Base-by-base conservation (phyloP, 1,140 invertebrate genomes). In the Lineus longissimus region DNA sequence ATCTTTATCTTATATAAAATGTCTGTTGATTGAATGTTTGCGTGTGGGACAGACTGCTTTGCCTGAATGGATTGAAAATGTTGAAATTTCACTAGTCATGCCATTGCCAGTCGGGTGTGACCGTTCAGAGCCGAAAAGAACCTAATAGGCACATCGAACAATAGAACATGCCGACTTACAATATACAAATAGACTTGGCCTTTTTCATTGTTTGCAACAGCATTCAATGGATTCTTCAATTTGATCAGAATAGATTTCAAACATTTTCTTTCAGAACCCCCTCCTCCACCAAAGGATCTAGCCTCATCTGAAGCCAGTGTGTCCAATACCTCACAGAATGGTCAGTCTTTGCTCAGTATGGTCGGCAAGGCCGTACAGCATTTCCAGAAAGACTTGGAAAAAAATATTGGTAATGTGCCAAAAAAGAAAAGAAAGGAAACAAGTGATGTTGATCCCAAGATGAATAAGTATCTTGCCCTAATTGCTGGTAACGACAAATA, bases 331-430 rank as follows among this genome's bases (percentile, higher is more conserved):
- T 1, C 19, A 23, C 17, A 59, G 29, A 36, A 36, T 36, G 41
- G 58, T 11, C 17, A 27, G 40, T 43, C 58, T 2, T 41, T 63
- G 62, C 62, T 63, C n/a, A 55, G 55, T 22, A 63, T 63, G 62
- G 36, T 63, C 17, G 62, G 62, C 19, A 63, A 54, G 15, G 62
- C 62, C 22, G 41, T 63, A 13, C n/a, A 57, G 11, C 30, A 61
- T 23, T 22, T 61, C 13, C 58, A 61, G 30, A 58, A 22, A 25
- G 58, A 61, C 2, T 19, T 2, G 4, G 27, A 40, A n/a, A 54
- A 54, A 13, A 51, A 65, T 27, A 51, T 19, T 25, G 55, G 17
- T 27, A 15, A 30, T 22, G 31, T 55, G 27, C 41, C n/a, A 22
- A 31, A 61, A n/a, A 27, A 29, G 33, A 19, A 58, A 41, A 41